A percentile compares a stretch with the other conserved stretches of the same genome.
These are phyloP conservation scores for Rhingia campestris DNA, from an alignment of 2,888 invertebrate species.

Conservation along the genomic window DNA sequence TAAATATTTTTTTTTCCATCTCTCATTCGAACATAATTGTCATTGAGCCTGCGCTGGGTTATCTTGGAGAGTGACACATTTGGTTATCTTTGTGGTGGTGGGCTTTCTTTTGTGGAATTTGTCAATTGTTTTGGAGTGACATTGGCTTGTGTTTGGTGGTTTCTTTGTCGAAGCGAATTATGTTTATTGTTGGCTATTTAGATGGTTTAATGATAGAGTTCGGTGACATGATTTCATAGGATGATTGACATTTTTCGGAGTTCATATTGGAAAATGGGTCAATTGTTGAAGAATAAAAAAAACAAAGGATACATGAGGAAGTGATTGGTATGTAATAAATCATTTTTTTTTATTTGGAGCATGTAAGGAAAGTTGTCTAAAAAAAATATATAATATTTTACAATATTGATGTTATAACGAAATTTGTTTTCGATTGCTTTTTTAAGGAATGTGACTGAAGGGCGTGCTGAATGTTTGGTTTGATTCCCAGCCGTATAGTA, in stretches of 20 bases:
- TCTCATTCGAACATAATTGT: constrained; percentile 4
- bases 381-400: no score
- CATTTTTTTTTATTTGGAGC: no score
- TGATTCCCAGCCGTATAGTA: no score
- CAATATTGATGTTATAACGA: no score
- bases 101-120: constrained; percentile 45
- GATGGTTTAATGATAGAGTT: constrained; percentile 12
- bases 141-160: constrained; percentile 41
- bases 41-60: constrained; percentile 32
- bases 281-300: background rate
- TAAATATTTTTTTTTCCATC: constrained; percentile 46
- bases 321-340: no score
- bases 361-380: no score
- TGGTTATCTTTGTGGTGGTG: constrained; percentile 25
- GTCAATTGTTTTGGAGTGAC: constrained; percentile 48
- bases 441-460: no score
- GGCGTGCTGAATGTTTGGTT: no score
- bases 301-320: no score
- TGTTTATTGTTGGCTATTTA: background rate
- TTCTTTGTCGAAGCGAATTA: constrained; percentile 33
- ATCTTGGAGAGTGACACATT: constrained; percentile 48
- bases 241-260: constrained; percentile 9
- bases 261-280: background rate
- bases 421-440: no score
- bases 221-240: background rate